Evolutionary conservation across 1,140 invertebrate species (phyloP).

Genomic region (Augochlora pura): DNA sequence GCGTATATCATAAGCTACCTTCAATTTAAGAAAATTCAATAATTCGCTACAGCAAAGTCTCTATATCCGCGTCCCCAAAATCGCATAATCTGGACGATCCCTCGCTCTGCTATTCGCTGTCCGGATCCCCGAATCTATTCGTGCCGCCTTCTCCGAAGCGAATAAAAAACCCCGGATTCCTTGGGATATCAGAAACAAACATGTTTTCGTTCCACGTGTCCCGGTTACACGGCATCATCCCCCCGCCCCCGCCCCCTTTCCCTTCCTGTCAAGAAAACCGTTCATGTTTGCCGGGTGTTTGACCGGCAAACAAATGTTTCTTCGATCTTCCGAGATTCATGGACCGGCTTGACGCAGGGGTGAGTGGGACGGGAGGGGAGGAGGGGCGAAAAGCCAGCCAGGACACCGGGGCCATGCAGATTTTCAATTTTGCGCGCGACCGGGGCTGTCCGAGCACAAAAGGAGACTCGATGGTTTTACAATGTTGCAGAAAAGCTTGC

Average conservation of each 20-base stretch:
- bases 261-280: neutral
- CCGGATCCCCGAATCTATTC: no score
- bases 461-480: neutral
- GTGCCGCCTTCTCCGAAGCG: neutral
- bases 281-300: neutral
- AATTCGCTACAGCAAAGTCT: no score
- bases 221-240: neutral
- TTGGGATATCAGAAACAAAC: neutral
- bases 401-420: neutral
- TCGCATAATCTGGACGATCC: no score
- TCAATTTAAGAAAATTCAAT: no score
- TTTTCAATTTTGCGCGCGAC: conserved; percentile 44
- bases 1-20: no score
- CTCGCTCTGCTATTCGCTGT: no score
- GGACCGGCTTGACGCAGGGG: neutral
- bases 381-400: no score
- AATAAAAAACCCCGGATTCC: neutral
- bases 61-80: no score
- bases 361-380: no score
- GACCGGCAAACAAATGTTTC: neutral
- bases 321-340: neutral
- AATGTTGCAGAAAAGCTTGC: conserved; percentile 2
- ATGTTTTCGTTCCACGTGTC: neutral
- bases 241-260: no score
- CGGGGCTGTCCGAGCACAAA: neutral